Base-by-base conservation (phyloP, 2,797 vertebrate species). In the Pangasius djambal region DNA sequence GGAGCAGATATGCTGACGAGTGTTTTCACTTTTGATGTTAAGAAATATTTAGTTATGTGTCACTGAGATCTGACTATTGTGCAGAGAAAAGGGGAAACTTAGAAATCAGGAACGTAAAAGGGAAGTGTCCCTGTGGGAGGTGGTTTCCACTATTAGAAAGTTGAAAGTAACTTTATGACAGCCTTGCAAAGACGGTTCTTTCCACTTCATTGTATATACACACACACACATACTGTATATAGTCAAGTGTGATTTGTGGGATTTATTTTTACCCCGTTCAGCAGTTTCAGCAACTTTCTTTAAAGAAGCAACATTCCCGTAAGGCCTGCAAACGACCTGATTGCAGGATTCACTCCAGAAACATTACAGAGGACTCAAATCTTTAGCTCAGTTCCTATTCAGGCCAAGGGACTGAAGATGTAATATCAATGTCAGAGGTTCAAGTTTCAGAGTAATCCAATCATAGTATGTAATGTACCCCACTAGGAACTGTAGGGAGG, bases 71-170 rank as follows among this genome's bases (percentile, higher is more conserved):
- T 69, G 63, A 13, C 6, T 25, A 18, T 16, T 70, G 63, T 37
- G 22, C 22, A 67, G 50, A 87, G 63, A 79, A 87, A 88, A 86
- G 34, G 12, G 20, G 44, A 84, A 88, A 63, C 50, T 78, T 57
- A 86, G 75, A 86, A 85, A 83, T 25, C 48, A 83, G 78, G 78
- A 91, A 88, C 48, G 50, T 89, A 78, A 50, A 40, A 59, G 79
- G 81, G 61, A 69, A 78, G 37, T 90, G 59, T 50, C 65, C n/a
- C 28, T 72, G 16, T 61, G 65, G 6, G 55, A 40, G 63, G 63
- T 74, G 65, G 63, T 87, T 70, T 87, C 86, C 86, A 79, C 55
- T 28, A 59, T 69, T 85, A 75, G 57, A 81, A 61, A 74, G 50
- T n/a, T 44, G n/a, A 72, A 86, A 86, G 34, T n/a, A 34, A 83